Conservation (phyloP, 2,888 invertebrate genomes). For the Drosophila melanosoma region DNA sequence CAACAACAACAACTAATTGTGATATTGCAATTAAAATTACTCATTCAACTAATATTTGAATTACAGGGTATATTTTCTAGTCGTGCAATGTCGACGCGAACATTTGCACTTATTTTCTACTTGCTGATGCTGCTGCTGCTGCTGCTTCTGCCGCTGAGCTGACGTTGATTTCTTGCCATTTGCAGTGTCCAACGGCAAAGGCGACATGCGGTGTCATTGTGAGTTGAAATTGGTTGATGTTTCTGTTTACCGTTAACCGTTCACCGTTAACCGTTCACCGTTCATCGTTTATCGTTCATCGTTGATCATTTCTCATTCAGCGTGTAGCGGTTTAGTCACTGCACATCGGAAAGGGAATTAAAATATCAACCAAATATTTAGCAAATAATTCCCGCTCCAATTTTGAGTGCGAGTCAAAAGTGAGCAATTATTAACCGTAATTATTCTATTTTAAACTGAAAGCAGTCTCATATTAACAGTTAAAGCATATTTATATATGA, state of each 20-base stretch:
- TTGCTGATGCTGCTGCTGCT: slow-evolving; percentile 4
- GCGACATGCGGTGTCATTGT: slow-evolving; percentile 66
- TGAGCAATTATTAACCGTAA: not conserved
- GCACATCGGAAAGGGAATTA: slow-evolving; percentile 39
- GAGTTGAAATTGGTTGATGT: slow-evolving; percentile 66
- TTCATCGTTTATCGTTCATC: slow-evolving; percentile 4
- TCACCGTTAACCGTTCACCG: not conserved
- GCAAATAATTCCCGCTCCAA: slow-evolving; percentile 8
- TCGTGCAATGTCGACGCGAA: not conserved
- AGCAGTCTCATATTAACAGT: not conserved
- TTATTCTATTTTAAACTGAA: not conserved
- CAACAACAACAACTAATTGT: not conserved
- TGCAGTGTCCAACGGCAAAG: slow-evolving; percentile 68
- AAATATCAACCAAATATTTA: slow-evolving; percentile 31
- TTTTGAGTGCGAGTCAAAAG: not conserved
- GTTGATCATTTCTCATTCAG: slow-evolving; percentile 5
- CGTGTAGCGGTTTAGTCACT: not conserved
- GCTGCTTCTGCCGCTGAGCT: slow-evolving; percentile 49
- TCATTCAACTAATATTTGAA: not conserved
- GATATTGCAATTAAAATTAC: not conserved
- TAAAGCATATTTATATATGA: not conserved
- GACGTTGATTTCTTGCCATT: slow-evolving; percentile 79
- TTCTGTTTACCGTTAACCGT: slow-evolving; percentile 27
- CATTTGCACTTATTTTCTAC: not conserved
- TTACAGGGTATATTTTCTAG: not conserved